Conservation (phyloP, 2,113 vertebrate species). For the Apus apus region DNA sequence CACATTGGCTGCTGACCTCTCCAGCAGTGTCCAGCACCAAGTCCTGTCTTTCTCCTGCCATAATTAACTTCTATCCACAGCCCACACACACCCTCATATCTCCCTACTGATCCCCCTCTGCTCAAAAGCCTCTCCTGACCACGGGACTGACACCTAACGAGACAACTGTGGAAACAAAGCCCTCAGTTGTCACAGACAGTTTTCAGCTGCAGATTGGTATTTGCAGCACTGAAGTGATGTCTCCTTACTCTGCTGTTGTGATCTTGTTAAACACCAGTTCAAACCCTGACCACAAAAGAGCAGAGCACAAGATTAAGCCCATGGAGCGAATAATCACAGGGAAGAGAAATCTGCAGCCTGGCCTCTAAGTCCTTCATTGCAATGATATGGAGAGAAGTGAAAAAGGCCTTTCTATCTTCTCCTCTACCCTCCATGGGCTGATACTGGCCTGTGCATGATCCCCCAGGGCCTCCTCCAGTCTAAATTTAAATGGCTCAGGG, state of each 20-base stretch:
- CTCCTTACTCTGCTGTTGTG: conserved; percentile 9
- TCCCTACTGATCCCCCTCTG: background rate
- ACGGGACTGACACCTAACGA: background rate
- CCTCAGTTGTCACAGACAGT: background rate
- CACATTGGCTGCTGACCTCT: rapidly evolving
- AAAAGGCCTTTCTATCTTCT: background rate
- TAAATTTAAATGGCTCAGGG: conserved; percentile 24
- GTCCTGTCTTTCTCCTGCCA: background rate
- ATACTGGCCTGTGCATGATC: background rate
- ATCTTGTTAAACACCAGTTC: background rate
- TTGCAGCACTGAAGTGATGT: background rate
- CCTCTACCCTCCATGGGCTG: background rate
- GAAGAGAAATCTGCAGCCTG: background rate
- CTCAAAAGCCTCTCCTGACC: background rate
- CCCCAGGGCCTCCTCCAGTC: conserved; percentile 20
- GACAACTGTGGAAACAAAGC: background rate
- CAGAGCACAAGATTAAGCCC: background rate
- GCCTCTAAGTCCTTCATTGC: background rate
- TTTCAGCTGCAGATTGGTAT: background rate
- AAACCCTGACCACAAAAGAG: background rate
- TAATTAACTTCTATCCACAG: background rate
- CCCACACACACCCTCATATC: background rate
- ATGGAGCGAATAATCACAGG: background rate
- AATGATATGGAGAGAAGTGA: background rate
- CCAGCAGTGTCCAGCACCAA: background rate